Conservation (phyloP, 2,797 vertebrate species). For the Alauda arvensis region DNA sequence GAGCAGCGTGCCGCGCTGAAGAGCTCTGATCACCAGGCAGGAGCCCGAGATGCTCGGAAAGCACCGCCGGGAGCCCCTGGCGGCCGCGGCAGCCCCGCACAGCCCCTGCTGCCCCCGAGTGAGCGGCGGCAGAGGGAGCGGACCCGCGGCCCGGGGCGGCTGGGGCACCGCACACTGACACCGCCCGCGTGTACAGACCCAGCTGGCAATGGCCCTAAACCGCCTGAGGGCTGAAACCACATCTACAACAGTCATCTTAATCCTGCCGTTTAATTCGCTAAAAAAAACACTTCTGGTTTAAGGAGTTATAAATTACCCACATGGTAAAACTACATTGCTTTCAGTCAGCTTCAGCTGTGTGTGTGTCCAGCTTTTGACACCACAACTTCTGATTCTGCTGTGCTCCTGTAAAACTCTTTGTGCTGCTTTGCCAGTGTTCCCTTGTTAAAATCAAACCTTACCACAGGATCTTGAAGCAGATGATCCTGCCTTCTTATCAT, state of each 20-base stretch:
- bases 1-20: not conserved
- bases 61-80: not conserved
- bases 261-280: not conserved
- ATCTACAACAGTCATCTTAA: not conserved
- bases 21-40: not conserved
- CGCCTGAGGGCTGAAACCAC: not conserved
- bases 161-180: not conserved
- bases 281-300: not conserved
- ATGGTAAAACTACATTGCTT: not conserved
- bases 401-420: not conserved
- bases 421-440: not conserved
- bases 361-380: not conserved
- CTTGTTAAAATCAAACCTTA: not conserved
- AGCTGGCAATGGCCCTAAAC: not conserved
- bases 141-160: accelerated
- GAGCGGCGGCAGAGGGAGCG: accelerated
- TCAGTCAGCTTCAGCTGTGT: not conserved
- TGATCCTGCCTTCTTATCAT: not conserved
- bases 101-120: accelerated
- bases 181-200: not conserved
- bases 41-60: not conserved
- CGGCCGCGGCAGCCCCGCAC: not conserved
- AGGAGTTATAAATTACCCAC: not conserved
- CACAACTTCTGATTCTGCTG: not conserved
- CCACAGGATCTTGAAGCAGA: not conserved